Conservation (phyloP, 2,797 vertebrate genomes). For the Protonibea diacanthus region DNA sequence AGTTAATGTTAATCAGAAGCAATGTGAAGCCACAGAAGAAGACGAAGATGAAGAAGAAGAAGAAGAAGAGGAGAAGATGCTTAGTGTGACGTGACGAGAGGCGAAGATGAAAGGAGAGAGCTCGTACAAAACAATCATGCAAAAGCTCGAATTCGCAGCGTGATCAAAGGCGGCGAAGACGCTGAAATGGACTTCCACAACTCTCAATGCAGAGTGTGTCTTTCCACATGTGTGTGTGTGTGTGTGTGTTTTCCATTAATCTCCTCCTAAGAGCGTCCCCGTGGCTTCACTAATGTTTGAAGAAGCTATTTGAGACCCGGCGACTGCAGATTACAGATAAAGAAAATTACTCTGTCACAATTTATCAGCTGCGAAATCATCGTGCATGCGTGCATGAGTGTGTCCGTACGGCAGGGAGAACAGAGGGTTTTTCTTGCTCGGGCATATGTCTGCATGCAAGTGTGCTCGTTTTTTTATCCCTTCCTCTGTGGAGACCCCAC, state of each 20-base stretch:
- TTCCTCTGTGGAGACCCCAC: slow-evolving; percentile 71
- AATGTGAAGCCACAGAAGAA: slow-evolving; percentile 17
- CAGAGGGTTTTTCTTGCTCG: slow-evolving; percentile 38
- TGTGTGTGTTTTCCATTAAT: slow-evolving; percentile 45
- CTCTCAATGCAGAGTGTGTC: neutral
- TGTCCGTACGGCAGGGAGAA: neutral
- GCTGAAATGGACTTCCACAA: neutral
- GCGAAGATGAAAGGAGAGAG: slow-evolving; percentile 27
- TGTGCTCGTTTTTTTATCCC: slow-evolving; percentile 13
- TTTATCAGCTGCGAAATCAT: slow-evolving; percentile 52
- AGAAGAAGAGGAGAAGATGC: neutral
- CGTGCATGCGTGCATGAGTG: slow-evolving; percentile 17
- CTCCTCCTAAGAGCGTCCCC: neutral
- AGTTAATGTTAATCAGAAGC: slow-evolving; percentile 24
- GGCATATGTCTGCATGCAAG: slow-evolving; percentile 57
- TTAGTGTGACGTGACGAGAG: neutral
- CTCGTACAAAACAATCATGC: neutral
- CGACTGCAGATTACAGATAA: slow-evolving; percentile 61
- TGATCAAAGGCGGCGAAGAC: slow-evolving; percentile 30
- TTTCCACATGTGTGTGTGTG: neutral
- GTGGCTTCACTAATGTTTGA: slow-evolving; percentile 33
- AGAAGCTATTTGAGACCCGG: slow-evolving; percentile 38
- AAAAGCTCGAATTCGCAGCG: neutral
- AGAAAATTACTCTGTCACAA: slow-evolving; percentile 65
- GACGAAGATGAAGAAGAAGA: too few relatives aligned